These are phyloP conservation scores for Nysson spinosus DNA, from an alignment of 2,888 invertebrate species.

Conservation along the genomic window DNA sequence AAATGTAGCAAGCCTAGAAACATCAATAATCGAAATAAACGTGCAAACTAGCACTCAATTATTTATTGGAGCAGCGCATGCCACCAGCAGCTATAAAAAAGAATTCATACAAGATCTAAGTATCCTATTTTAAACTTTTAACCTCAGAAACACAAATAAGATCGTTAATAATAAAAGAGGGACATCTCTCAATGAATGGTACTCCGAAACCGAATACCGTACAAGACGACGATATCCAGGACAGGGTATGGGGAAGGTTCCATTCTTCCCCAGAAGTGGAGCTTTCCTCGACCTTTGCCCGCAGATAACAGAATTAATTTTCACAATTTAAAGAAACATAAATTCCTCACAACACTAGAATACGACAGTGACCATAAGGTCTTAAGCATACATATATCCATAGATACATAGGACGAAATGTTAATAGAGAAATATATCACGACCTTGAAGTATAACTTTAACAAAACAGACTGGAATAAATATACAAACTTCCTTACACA, in stretches of 20 bases:
- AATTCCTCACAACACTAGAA: neutral
- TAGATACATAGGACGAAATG: neutral
- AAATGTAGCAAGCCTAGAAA: slow-evolving; percentile 16
- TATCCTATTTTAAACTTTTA: slow-evolving; percentile 2
- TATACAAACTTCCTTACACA: neutral
- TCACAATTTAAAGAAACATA: neutral
- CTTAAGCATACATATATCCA: neutral
- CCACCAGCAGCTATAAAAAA: slow-evolving; percentile 16
- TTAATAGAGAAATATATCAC: neutral
- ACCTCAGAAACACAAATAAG: slow-evolving; percentile 3
- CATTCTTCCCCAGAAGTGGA: neutral
- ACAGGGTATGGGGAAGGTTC: neutral
- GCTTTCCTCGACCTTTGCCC: neutral
- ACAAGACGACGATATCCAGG: neutral
- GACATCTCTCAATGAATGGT: neutral
- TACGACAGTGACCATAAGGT: slow-evolving; percentile 7
- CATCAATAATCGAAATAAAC: slow-evolving; percentile 20
- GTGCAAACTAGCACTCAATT: neutral
- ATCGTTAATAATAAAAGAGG: neutral
- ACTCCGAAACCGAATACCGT: neutral
- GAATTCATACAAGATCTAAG: slow-evolving; percentile 40
- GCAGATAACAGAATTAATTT: slow-evolving; percentile 2
- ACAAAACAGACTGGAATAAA: neutral
- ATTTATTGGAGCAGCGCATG: slow-evolving; percentile 33
- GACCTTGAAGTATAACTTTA: slow-evolving; percentile 2